Evolutionary conservation across 2,888 invertebrate species (phyloP), one percentile per base, ranked within the genome.

Genomic region (Dynastes tityus): DNA sequence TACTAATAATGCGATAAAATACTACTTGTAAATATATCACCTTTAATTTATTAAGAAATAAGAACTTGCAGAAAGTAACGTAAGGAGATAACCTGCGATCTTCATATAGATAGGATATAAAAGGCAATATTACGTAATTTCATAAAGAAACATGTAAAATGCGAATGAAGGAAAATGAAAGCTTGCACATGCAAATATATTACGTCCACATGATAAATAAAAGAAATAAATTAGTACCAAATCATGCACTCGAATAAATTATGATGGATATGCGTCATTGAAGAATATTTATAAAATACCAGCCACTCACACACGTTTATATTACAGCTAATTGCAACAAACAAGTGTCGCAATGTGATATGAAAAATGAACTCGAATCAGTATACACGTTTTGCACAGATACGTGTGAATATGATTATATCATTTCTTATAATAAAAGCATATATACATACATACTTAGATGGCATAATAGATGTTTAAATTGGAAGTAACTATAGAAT

Each of bases 211-310:
- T 6, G 4, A 65, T 55, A 55, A 16, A 55, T 6, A 16, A 16
- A 32, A 40, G 29, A 65, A 37, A 65, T 65, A 65, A 65, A 65
- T 65, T 65, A 65, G 29, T 65, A 65, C 37, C 37, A 65, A 65
- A 32, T 37, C 65, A 65, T 65, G 65, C 45, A n/a, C 29, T 16
- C 65, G 65, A 37, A 65, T 65, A 32, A 65, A 65, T 65, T 40
- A 65, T 16, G 65, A 65, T n/a, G 32, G 64, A 32, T 64, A 64
- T 32, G 32, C 64, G 64, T 64, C 64, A 64, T 37, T 64, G 11
- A 64, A 4, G 37, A 64, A 64, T 64, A 64, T 29, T 27, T 32
- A 64, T 37, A 64, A 64, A 64, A 37, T 64, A 37, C 11, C 64
- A 32, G 13, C 6, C 64, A 13, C 32, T 32, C 37, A 2, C 4